Base-by-base conservation (phyloP, 1,140 invertebrate genomes). In the Micrasema longulum region DNA sequence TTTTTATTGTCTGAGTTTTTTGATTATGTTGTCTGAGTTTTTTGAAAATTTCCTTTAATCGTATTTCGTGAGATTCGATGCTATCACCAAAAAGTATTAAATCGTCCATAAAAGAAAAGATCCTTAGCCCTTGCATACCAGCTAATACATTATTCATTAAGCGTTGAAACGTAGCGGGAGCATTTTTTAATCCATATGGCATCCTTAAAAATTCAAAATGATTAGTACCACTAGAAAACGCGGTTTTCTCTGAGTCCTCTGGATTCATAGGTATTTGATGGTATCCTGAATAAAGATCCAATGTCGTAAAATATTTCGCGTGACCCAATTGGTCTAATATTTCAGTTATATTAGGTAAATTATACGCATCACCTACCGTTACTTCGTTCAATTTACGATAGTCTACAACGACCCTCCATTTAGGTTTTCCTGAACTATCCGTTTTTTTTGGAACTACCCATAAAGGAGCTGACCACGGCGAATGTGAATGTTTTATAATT, bases 351-450 rank as follows among this genome's bases (percentile, higher is more conserved):
- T 31, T 31, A 31, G 26, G 26, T 31, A 31, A 31, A 31, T 2
- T 2, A 7, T 31, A 31, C 7, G 26, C 26, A 7, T 31, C 2
- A 4, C 26, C 26, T 2, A 31, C 31, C 77, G 52, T 36, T 76
- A 36, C 12, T 78, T 41, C 74, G 77, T 77, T 53, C 2, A 31
- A 7, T 31, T 31, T 43, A n/a, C 41, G 10, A 16, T 5, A 43
- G 12, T 43, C 41, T 5, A 43, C 41, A 3, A 43, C 41, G 62
- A 43, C 48, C 7, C 18, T 6, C 3, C 66, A 48, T 62, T 62
- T 18, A 26, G 69, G 72, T 14, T 82, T 45, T 3, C 79, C 79
- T 43, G 82, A 81, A 0, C 78, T 81, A 53, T 81, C 79, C 11
- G 50, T 63, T 64, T 78, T 79, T 45, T 79, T 78, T 5, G 74